Base-by-base conservation (phyloP, 2,888 invertebrate species). In the Limnephilus auricula region DNA sequence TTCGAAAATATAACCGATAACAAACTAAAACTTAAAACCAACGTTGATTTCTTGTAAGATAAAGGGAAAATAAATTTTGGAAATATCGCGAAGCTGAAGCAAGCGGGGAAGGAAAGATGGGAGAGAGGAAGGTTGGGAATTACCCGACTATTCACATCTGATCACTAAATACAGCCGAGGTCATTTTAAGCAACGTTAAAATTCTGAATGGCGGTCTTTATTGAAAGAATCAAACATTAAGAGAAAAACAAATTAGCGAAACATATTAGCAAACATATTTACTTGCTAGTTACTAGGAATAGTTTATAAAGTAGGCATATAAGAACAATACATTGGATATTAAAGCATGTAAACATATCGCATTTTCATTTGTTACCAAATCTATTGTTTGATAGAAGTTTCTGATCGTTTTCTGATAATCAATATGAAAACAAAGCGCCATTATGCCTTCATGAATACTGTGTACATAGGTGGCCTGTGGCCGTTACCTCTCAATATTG, bases 341-440 rank as follows among this genome's bases (percentile, higher is more conserved):
- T 65, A 18, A 50, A 65, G 9, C 25, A 65, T 65, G 65, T 65
- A 65, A 25, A 25, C 65, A 65, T n/a, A 65, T 25, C 65, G 65
- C 25, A 65, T 6, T 65, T 65, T 65, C 25, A 65, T 25, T 5
- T 65, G 65, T 25, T 6, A 25, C 25, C 65, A 9, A 65, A 65
- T 25, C 65, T 25, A 65, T 65, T 65, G 65, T 65, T 65, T 25
- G 65, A 65, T n/a, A 9, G 65, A n/a, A 65, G 65, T 65, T 65
- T 65, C 65, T 65, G 65, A 65, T 65, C 65, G 65, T 65, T 65
- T 65, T 65, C 65, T 65, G n/a, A 65, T n/a, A 65, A 65, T 65
- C 65, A 65, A 65, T 65, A 65, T 65, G 6, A 65, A 65, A 65
- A 65, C 65, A 65, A 65, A 65, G 65, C 5, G 6, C 65, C 65